Evolutionary conservation across 2,113 vertebrate genomes (phyloP), one percentile per base, ranked within the genome.

Genomic region (Mobula birostris): DNA sequence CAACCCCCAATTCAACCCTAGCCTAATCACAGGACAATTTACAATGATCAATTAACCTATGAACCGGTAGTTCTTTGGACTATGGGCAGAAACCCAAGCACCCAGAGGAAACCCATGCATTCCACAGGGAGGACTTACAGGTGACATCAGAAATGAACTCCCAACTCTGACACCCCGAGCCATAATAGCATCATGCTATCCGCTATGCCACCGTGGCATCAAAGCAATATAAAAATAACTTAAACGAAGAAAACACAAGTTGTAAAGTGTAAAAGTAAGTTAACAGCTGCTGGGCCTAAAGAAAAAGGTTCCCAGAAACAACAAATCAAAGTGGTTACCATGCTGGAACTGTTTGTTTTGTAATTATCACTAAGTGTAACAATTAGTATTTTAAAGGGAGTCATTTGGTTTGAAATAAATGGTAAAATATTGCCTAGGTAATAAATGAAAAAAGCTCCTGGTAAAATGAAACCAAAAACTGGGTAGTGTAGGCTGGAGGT

Each of bases 141-240:
- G 1, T 48, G 48, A 48, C 48, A 48, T 48, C 48, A 48, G 48
- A 48, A 48, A 2, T 48, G 48, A 48, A 48, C 48, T 2, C 48
- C 48, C 48, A 48, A 48, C 48, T 48, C 48, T 4, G 48, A 48
- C 48, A 48, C 48, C 3, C 48, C 48, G 3, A 48, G 48, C 48
- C 3, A 1, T 48, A 48, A 48, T 48, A 48, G 48, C 48, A 48
- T 48, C 48, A 48, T 48, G 48, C 48, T 48, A 48, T 2, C 48
- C 3, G 48, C 48, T 48, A 4, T 48, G 48, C 1, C 3, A 48
- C 48, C 48, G 1, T 48, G 48, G 48, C 48, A 48, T 72, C 72
- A 94, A 79, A 92, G 77, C 94, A 94, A 93, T 77, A 92, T 90
- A 93, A 94, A 95, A 93, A 94, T 76, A 40, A 79, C 7, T 9